Percentiles rank a stretch among this genome's conserved stretches.
Evolutionary conservation across 2,797 vertebrate species (phyloP).

Genomic region (Galagoides demidoff): DNA sequence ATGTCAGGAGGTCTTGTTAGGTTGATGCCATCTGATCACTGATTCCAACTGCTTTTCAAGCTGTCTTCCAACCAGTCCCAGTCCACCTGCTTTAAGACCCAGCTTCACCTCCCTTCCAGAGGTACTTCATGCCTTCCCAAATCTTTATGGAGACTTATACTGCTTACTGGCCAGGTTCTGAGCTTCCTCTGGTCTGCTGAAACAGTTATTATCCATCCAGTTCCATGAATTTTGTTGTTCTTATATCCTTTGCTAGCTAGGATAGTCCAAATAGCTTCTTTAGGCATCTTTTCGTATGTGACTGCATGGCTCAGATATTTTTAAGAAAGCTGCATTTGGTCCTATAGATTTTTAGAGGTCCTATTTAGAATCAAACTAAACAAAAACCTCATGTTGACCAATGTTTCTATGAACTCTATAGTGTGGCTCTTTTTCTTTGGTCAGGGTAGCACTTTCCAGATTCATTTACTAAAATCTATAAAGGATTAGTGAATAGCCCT

Average conservation of each 20-base stretch:
- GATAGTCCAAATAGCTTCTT: neutral
- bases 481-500: neutral
- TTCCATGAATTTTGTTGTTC: neutral
- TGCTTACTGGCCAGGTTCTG: neutral
- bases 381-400: neutral
- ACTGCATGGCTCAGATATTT: neutral
- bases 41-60: neutral
- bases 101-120: neutral
- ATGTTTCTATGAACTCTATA: neutral
- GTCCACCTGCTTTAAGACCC: neutral
- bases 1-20: neutral
- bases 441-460: neutral
- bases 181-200: neutral
- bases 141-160: neutral
- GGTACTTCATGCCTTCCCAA: neutral
- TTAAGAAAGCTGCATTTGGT: neutral
- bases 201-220: neutral
- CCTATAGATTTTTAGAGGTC: neutral
- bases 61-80: neutral
- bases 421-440: neutral
- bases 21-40: neutral
- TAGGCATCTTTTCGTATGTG: neutral
- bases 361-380: neutral
- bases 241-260: neutral
- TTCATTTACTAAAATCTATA: neutral